Evolutionary conservation across 2,797 vertebrate species (phyloP).

Genomic region (Sebastolobus altivelis): DNA sequence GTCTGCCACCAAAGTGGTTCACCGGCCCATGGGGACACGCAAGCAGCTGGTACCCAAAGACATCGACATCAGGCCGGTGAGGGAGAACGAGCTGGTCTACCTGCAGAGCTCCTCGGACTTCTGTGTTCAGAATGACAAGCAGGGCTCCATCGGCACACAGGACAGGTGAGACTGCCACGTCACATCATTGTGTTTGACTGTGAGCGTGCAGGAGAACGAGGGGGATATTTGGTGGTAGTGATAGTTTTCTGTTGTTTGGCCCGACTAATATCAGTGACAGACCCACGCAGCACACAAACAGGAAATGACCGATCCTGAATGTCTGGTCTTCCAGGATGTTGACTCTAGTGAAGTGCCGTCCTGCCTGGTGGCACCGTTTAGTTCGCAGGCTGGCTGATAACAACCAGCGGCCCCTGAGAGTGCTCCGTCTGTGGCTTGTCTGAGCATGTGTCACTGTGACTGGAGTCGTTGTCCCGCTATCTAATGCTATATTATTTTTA

Average conservation of each 20-base stretch:
- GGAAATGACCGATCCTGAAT: conserved; percentile 57
- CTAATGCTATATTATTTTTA: conserved; percentile 83
- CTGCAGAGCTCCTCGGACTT: conserved; percentile 97
- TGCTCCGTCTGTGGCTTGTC: conserved; percentile 71
- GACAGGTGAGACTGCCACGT: conserved; percentile 89
- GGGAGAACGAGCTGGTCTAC: conserved; percentile 96
- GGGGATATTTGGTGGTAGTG: neutral
- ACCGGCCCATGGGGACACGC: conserved; percentile 94
- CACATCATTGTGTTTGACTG: neutral
- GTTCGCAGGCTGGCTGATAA: conserved; percentile 76
- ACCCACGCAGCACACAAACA: conserved; percentile 43
- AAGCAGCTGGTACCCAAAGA: conserved; percentile 99
- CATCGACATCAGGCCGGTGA: conserved; percentile 95
- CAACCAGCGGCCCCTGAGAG: conserved; percentile 54
- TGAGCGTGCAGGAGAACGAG: conserved; percentile 14
- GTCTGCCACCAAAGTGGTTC: conserved; percentile 97
- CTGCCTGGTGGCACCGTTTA: conserved; percentile 61
- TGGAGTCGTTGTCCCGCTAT: conserved; percentile 74
- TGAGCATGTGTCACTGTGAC: conserved; percentile 78
- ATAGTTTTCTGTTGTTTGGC: conserved; percentile 2
- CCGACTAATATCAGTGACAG: conserved; percentile 23
- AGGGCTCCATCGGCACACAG: conserved; percentile 95
- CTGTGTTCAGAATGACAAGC: conserved; percentile 95
- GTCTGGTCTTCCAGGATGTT: conserved; percentile 72
- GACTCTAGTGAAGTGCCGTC: conserved; percentile 60